These are phyloP conservation scores for Himalopsyche phryganea DNA, from an alignment of 1,140 invertebrate genomes.

Conservation along the genomic window DNA sequence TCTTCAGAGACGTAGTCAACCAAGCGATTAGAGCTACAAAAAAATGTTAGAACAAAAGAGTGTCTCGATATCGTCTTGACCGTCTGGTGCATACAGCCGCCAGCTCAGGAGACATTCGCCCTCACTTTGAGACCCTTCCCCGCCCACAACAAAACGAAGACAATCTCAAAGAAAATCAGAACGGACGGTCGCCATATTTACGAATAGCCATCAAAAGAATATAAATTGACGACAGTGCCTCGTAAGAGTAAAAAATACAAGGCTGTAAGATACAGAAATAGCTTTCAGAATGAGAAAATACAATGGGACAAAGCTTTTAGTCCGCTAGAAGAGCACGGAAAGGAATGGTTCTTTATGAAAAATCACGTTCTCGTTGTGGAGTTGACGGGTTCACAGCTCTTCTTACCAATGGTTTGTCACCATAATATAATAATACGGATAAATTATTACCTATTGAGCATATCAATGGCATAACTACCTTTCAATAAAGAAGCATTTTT, in stretches of 20 bases:
- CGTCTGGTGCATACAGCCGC: neutral
- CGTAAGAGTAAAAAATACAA: neutral
- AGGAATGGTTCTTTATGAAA: slow-evolving; percentile 1
- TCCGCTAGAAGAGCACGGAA: neutral
- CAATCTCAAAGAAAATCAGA: slow-evolving; percentile 10
- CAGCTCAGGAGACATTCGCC: neutral
- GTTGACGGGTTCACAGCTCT: too few relatives aligned
- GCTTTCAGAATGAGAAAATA: slow-evolving; percentile 2
- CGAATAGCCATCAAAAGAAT: slow-evolving; percentile 15
- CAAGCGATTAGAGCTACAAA: too few relatives aligned
- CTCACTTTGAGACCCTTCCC: neutral
- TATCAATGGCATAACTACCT: too few relatives aligned
- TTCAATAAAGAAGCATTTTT: too few relatives aligned
- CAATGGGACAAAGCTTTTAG: slow-evolving; percentile 9
- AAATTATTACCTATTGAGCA: too few relatives aligned
- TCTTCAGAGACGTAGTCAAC: too few relatives aligned
- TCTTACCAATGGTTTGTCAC: too few relatives aligned
- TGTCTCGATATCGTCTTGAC: slow-evolving; percentile 2
- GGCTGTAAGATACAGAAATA: slow-evolving; percentile 5
- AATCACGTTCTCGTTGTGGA: neutral
- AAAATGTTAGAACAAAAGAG: slow-evolving; percentile 4
- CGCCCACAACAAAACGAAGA: neutral
- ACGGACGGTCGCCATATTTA: slow-evolving; percentile 6
- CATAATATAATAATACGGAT: too few relatives aligned
- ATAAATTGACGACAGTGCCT: slow-evolving; percentile 8